Evolutionary conservation across 2,113 vertebrate genomes (phyloP), one percentile per base, ranked within the genome.

Genomic region (Theropithecus gelada): DNA sequence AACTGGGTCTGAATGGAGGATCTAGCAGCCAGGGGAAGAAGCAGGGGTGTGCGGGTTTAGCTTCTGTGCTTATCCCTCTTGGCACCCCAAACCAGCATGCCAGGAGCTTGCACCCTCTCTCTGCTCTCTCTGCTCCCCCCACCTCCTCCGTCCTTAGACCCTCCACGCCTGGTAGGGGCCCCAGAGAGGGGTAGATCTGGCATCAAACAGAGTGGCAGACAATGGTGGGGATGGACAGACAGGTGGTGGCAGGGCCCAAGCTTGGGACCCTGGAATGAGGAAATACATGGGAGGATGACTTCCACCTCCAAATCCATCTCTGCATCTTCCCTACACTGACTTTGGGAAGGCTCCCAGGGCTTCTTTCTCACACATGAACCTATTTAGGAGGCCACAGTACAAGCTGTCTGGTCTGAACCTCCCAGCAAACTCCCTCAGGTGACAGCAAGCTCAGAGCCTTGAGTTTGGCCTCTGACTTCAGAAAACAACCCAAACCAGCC

Each of bases 381-480:
- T 76, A 3, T 59, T 59, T 13, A 75, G 73, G 48, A 78, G 43
- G 68, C 66, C 40, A 0, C 40, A 38, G 43, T 50, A 27, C 11
- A n/a, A 94, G 45, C 59, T 45, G 68, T 75, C 79, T 18, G 45
- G 50, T 73, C 52, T 32, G 35, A 89, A 61, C 22, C 68, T 95
- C n/a, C 72, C 68, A 76, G 79, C 73, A 88, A 80, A 86, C 68
- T 50, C 93, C 88, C 78, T 88, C 9, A 0, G 68, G 97, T 1
- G 0, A 97, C 92, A 94, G 79, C 11, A 11, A 91, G 48, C 68
- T 61, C n/a, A 16, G 89, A 92, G 88, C 66, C 85, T 25, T 1
- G 43, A 70, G 57, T 94, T 8, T 55, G 76, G 93, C 86, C 64
- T 91, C 95, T 83, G 78, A 93, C 90, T 75, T 88, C 91, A 95